Evolutionary conservation across 2,888 invertebrate genomes (phyloP).

Genomic region (Aphidoletes aphidimyza): DNA sequence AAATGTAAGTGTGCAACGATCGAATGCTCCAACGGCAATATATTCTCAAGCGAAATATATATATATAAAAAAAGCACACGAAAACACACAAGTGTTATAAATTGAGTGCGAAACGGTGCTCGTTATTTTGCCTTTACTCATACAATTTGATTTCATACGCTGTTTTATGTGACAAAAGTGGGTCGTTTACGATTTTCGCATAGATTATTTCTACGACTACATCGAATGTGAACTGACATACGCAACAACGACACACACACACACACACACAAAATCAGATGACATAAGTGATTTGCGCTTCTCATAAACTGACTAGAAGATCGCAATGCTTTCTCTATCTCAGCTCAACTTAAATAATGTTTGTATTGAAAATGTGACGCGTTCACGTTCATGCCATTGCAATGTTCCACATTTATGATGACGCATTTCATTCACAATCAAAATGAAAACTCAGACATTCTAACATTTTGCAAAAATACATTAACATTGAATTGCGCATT

Average conservation of each 20-base stretch:
- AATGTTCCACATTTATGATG: background rate
- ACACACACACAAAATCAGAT: conserved; percentile 12
- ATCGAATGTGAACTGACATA: too few relatives aligned
- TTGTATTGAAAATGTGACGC: too few relatives aligned
- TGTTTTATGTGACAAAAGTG: background rate
- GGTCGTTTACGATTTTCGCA: background rate
- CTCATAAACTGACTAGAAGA: background rate
- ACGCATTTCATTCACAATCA: background rate
- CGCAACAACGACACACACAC: too few relatives aligned
- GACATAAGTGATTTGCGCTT: conserved; percentile 10
- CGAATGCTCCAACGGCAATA: background rate
- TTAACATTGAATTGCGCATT: too few relatives aligned
- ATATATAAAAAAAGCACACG: background rate
- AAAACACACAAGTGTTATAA: background rate
- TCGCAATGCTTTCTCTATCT: too few relatives aligned
- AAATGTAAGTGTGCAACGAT: background rate
- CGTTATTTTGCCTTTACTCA: conserved; percentile 2
- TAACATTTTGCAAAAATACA: background rate
- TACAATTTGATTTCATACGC: background rate
- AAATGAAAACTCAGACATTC: background rate
- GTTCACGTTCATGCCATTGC: background rate
- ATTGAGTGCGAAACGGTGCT: conserved; percentile 6
- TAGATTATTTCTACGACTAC: background rate
- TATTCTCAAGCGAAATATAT: background rate
- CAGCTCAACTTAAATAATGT: too few relatives aligned